Percentiles rank a stretch among this genome's conserved stretches.
Evolutionary conservation across 1,140 invertebrate species (phyloP).

Genomic region (Drosophila bocki): DNA sequence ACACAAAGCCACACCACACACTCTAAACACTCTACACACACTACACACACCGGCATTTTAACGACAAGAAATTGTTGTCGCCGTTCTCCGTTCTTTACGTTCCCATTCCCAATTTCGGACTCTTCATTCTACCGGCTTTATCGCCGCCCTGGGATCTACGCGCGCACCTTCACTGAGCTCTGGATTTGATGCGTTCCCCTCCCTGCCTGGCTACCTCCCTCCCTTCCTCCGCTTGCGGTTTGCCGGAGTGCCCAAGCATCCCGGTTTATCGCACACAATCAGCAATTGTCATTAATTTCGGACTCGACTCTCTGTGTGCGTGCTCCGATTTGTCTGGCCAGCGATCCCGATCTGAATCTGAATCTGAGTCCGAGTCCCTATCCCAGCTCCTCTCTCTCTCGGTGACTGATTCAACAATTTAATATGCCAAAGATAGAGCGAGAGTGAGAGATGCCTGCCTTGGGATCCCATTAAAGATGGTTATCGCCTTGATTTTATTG

Average conservation of each 20-base stretch:
- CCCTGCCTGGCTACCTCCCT: conserved; percentile 14
- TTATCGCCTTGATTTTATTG: conserved; percentile 75
- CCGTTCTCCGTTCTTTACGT: conserved; percentile 21
- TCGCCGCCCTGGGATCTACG: conserved; percentile 53
- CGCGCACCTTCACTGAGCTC: conserved; percentile 61
- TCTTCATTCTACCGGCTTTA: conserved; percentile 34
- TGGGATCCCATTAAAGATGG: conserved; percentile 55
- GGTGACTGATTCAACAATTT: conserved; percentile 80
- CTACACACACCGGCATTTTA: conserved; percentile 23
- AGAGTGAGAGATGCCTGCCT: conserved; percentile 15
- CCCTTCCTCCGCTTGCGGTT: conserved; percentile 32
- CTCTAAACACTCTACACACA: neutral
- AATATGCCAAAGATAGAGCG: conserved; percentile 64
- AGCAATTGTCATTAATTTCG: conserved; percentile 83
- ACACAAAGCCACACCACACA: conserved; percentile 8
- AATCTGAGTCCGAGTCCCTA: neutral
- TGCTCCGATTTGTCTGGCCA: conserved; percentile 75
- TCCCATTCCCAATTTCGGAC: neutral
- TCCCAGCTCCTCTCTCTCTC: conserved; percentile 13
- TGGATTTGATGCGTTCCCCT: conserved; percentile 35
- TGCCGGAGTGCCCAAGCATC: conserved; percentile 42
- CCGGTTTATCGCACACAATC: conserved; percentile 77
- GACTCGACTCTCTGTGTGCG: conserved; percentile 71
- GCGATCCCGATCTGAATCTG: neutral
- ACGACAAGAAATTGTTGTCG: conserved; percentile 58